A percentile compares a stretch with the other conserved stretches of the same genome.
Conservation (phyloP, 2,113 vertebrate genomes). For the Thryonomys swinderianus region DNA sequence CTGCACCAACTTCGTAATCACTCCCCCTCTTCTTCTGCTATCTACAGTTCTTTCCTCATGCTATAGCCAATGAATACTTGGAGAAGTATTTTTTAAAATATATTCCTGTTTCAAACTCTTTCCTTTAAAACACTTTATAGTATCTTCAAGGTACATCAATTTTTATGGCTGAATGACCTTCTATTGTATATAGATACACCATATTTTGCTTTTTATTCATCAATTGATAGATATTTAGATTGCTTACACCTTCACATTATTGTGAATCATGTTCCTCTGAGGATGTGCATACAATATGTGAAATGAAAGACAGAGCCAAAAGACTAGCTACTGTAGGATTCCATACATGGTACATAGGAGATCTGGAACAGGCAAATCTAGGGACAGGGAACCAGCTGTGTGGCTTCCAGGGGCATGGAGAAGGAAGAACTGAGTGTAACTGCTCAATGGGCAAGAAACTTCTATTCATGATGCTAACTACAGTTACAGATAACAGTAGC, state of each 20-base stretch:
- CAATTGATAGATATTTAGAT: neutral
- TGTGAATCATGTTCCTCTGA: neutral
- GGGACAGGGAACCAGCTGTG: neutral
- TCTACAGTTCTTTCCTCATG: neutral
- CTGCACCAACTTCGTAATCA: neutral
- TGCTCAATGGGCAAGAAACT: neutral
- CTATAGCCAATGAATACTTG: neutral
- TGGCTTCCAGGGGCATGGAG: neutral
- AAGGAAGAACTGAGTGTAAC: neutral
- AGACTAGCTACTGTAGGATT: neutral
- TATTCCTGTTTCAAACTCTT: neutral
- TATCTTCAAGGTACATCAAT: neutral
- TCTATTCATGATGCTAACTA: neutral
- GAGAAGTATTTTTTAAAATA: neutral
- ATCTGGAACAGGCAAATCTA: neutral
- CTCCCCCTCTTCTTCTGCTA: neutral
- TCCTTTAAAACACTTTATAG: neutral
- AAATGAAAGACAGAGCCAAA: neutral
- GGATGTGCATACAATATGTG: neutral
- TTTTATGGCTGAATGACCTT: neutral
- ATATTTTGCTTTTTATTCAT: neutral
- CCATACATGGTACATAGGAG: neutral
- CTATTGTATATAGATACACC: neutral
- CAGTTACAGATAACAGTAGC: neutral
- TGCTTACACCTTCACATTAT: neutral